Conservation (phyloP, 2,113 vertebrate species). For the Oncorhynchus tshawytscha region DNA sequence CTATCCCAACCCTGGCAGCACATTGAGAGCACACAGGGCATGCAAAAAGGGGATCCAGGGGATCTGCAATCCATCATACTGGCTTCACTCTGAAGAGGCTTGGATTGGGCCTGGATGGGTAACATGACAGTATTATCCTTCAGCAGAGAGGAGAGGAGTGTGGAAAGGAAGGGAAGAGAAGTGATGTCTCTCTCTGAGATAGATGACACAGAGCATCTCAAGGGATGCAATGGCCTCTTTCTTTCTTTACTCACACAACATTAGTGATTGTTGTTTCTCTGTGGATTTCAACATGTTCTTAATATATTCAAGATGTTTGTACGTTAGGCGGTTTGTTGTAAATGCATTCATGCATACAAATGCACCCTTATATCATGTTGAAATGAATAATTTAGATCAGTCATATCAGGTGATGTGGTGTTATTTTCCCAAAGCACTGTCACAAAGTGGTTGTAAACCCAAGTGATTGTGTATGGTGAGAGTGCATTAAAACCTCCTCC, state of each 20-base stretch:
- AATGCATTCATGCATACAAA: slow-evolving; percentile 35
- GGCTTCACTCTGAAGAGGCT: slow-evolving; percentile 61
- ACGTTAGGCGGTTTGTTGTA: slow-evolving; percentile 30
- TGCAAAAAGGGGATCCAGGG: slow-evolving; percentile 22
- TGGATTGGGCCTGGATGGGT: slow-evolving; percentile 44
- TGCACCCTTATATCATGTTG: slow-evolving; percentile 29
- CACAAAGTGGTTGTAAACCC: slow-evolving; percentile 1
- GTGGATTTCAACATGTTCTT: slow-evolving; percentile 38
- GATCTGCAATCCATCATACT: slow-evolving; percentile 56
- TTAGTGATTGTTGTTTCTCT: background rate
- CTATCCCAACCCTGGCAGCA: background rate
- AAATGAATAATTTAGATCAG: slow-evolving; percentile 10
- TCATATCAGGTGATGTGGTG: slow-evolving; percentile 9
- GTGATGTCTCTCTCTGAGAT: slow-evolving; percentile 64
- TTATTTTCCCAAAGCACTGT: slow-evolving; percentile 19
- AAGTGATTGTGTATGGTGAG: slow-evolving; percentile 15
- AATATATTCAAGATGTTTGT: slow-evolving; percentile 44
- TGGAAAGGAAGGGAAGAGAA: slow-evolving; percentile 33
- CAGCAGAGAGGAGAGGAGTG: slow-evolving; percentile 52
- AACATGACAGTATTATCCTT: slow-evolving; percentile 65
- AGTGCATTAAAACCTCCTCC: background rate
- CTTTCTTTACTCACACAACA: background rate
- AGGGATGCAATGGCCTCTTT: slow-evolving; percentile 40
- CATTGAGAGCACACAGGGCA: slow-evolving; percentile 35
- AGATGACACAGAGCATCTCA: slow-evolving; percentile 51